These are phyloP conservation scores for Cheilosia variabilis DNA, from an alignment of 2,888 invertebrate genomes.

Conservation along the genomic window DNA sequence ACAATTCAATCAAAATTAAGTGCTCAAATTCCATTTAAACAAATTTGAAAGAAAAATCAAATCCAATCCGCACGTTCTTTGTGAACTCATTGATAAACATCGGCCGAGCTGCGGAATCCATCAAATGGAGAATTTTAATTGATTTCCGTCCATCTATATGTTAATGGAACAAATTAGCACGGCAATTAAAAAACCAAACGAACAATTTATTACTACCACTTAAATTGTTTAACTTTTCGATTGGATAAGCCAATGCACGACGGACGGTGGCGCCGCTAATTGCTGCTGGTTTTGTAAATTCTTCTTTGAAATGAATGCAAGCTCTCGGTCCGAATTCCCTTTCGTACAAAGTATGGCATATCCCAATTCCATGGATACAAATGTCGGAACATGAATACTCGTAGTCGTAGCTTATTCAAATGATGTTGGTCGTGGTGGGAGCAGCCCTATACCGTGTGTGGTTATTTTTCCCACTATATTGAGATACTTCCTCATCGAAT, in stretches of 20 bases:
- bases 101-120: not conserved
- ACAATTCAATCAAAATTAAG: not conserved
- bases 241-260: not conserved
- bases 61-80: slow-evolving; percentile 2
- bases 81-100: slow-evolving; percentile 2
- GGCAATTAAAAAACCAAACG: slow-evolving; percentile 23
- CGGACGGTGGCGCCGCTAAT: slow-evolving; percentile 1
- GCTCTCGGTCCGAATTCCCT: slow-evolving; percentile 3
- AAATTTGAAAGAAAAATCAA: not conserved
- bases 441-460: slow-evolving; percentile 9
- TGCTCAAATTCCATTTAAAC: slow-evolving; percentile 1
- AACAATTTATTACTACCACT: slow-evolving; percentile 24
- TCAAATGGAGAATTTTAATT: slow-evolving; percentile 23
- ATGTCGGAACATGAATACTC: slow-evolving; percentile 18
- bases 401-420: not conserved
- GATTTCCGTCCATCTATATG: slow-evolving; percentile 1
- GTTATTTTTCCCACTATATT: not conserved
- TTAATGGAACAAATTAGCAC: slow-evolving; percentile 34
- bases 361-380: slow-evolving; percentile 11
- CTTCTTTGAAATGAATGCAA: not conserved
- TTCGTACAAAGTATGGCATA: not conserved
- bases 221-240: slow-evolving; percentile 17
- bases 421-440: not conserved
- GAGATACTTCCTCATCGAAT: slow-evolving; percentile 49
- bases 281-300: not conserved